Conservation (phyloP, 2,113 vertebrate genomes). For the Alouatta palliata region DNA sequence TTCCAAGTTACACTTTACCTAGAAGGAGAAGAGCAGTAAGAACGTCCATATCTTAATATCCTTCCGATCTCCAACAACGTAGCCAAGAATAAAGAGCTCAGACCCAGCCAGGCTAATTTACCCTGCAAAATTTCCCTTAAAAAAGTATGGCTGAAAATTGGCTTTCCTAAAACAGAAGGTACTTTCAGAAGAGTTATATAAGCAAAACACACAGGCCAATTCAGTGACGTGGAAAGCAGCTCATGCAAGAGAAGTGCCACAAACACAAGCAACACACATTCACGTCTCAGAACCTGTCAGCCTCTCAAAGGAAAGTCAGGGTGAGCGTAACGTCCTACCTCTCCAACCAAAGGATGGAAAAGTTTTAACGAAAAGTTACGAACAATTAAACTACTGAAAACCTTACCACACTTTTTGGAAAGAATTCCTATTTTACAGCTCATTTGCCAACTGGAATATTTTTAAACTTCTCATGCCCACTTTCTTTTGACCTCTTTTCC, state of each 20-base stretch:
- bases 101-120: slow-evolving; percentile 63
- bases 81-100: slow-evolving; percentile 61
- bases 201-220: slow-evolving; percentile 77
- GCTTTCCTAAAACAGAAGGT: slow-evolving; percentile 79
- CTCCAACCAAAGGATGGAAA: slow-evolving; percentile 26
- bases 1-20: slow-evolving; percentile 79
- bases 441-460: slow-evolving; percentile 27
- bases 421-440: slow-evolving; percentile 29
- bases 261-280: slow-evolving; percentile 60
- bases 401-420: neutral
- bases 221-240: slow-evolving; percentile 70
- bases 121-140: slow-evolving; percentile 60
- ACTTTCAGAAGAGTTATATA: slow-evolving; percentile 83
- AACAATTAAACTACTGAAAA: slow-evolving; percentile 38
- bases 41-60: slow-evolving; percentile 64
- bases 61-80: slow-evolving; percentile 24
- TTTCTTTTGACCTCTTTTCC: neutral
- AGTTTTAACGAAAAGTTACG: slow-evolving; percentile 28
- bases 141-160: slow-evolving; percentile 72
- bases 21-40: slow-evolving; percentile 71
- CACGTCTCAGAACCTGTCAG: neutral
- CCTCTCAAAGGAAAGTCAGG: neutral
- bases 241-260: slow-evolving; percentile 62
- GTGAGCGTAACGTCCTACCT: neutral
- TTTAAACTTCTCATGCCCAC: neutral